A percentile compares a stretch with the other conserved stretches of the same genome.
Evolutionary conservation across 2,888 invertebrate genomes (phyloP).

Genomic region (Cyaniris semiargus): DNA sequence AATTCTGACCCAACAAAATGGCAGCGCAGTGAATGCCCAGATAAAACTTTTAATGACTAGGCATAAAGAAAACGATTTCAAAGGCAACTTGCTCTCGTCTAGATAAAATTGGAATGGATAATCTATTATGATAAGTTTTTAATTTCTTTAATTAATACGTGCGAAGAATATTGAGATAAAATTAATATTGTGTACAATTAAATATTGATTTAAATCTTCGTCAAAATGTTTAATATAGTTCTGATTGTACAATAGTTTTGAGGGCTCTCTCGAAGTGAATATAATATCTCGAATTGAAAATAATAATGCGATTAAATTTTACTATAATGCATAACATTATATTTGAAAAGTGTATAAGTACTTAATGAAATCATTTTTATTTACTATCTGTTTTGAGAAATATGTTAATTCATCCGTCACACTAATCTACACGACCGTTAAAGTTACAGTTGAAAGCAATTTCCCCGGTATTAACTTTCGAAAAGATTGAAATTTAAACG

Average conservation of each 20-base stretch:
- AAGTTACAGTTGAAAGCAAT: not conserved
- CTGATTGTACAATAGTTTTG: not conserved
- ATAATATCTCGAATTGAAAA: too few species aligned
- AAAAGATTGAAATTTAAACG: constrained; percentile 14
- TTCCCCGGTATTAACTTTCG: not conserved
- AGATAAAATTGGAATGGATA: constrained; percentile 31
- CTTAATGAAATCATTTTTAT: too few species aligned
- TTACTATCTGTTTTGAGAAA: not conserved
- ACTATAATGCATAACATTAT: too few species aligned
- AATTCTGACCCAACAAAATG: constrained; percentile 26
- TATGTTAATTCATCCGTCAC: too few species aligned
- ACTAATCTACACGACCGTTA: not conserved
- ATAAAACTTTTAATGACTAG: constrained; percentile 31
- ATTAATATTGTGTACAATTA: not conserved
- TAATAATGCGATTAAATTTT: too few species aligned
- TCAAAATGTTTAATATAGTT: not conserved
- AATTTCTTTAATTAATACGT: constrained; percentile 22
- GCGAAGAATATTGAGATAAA: not conserved
- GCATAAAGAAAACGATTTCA: constrained; percentile 34
- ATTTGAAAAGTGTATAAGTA: too few species aligned
- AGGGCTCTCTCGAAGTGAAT: too few species aligned
- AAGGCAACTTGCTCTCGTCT: constrained; percentile 30
- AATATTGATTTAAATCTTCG: not conserved
- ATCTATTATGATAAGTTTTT: constrained; percentile 29
- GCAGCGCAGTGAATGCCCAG: constrained; percentile 12